Base-by-base conservation (phyloP, 2,888 invertebrate species). In the Limnephilus auricula region DNA sequence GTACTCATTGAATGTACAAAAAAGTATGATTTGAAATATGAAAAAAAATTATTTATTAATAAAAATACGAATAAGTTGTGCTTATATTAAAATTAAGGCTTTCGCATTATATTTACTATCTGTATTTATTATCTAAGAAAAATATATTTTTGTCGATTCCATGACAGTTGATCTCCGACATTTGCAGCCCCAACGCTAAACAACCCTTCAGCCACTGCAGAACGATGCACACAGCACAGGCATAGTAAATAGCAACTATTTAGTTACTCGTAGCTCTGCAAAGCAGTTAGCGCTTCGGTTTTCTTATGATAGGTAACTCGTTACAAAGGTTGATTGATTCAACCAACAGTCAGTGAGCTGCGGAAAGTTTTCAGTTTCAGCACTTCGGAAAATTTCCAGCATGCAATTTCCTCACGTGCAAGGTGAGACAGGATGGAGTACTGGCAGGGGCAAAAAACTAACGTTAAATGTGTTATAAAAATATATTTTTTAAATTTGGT, bases 321-420 rank as follows among this genome's bases (percentile, higher is more conserved):
- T 87, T 87, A 50, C 34, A 85, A 15, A 13, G 32, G n/a, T n/a
- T 87, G 87, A 87, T 87, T 87, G 87, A 87, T 87, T 87, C 87
- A 50, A n/a, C 87, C 87, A 34, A 87, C 65, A 87, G 50, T 65
- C 30, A 31, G 32, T 65, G 65, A 87, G 40, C 25, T 30, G 31
- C 40, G 6, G 32, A 87, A 87, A 87, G 31, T 87, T 87, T 50
- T 37, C 34, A 87, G 65, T 87, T 87, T 31, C 31, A 65, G 50
- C 84, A 65, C 31, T 65, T 45, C 34, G 18, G 85, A 85, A 50
- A 65, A 37, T 50, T 87, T 32, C 15, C 31, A 10, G 87, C 65
- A 65, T 87, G 87, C 87, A 2, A 84, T 84, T 84, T 37, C 3
- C n/a, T 40, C 84, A n/a, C 65, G 65, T n/a, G 65, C 65, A 65